These are phyloP conservation scores for Drosophila repletoides DNA, from an alignment of 1,140 invertebrate species.

Conservation along the genomic window DNA sequence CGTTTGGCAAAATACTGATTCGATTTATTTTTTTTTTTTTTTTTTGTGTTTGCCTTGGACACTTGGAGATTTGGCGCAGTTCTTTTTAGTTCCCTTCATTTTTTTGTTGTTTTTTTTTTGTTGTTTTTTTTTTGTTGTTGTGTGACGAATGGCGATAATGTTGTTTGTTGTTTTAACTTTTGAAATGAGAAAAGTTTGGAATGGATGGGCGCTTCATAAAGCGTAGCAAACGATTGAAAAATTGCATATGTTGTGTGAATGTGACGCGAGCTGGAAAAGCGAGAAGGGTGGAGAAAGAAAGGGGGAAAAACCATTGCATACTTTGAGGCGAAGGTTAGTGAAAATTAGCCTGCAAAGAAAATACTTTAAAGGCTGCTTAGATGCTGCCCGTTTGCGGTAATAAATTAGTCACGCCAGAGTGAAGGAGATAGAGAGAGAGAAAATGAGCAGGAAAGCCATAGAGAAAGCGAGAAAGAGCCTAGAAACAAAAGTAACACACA, in stretches of 20 bases:
- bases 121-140: constrained; percentile 18
- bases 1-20: too few species aligned
- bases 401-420: constrained; percentile 68
- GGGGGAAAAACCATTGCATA: constrained; percentile 49
- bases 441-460: constrained; percentile 66
- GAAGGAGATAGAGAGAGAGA: too few species aligned
- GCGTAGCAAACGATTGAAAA: constrained; percentile 42
- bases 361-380: constrained; percentile 52
- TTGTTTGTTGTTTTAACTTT: constrained; percentile 77
- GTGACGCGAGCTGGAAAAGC: background rate
- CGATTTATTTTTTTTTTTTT: background rate
- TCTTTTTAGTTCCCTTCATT: background rate
- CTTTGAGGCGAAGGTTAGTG: constrained; percentile 36
- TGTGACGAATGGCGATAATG: constrained; percentile 78
- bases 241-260: constrained; percentile 30
- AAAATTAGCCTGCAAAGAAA: constrained; percentile 50
- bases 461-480: too few species aligned
- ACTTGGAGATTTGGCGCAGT: constrained; percentile 25
- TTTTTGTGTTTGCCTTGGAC: constrained; percentile 32
- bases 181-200: constrained; percentile 77
- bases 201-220: constrained; percentile 26
- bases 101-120: constrained; percentile 32
- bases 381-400: constrained; percentile 63
- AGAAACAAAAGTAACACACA: constrained; percentile 32
- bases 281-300: too few species aligned